Evolutionary conservation across 2,113 vertebrate species (phyloP), one percentile per base, ranked within the genome.

Genomic region (Tichodroma muraria): DNA sequence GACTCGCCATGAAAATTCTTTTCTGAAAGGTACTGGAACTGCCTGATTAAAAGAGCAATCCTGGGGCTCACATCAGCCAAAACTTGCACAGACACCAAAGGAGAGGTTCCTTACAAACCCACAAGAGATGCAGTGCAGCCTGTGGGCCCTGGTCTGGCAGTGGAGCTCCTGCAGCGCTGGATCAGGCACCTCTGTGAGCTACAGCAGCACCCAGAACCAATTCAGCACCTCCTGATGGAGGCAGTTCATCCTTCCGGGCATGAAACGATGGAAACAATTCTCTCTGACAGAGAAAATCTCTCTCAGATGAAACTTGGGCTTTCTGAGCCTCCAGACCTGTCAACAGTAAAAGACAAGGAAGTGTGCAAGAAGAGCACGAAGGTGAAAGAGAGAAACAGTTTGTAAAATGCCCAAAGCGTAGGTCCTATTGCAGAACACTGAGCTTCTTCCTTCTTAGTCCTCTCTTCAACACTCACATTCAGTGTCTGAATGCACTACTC

Each of bases 1-100:
- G 71, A 85, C 45, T 88, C 85, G 60, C 52, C 81, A 70, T 83
- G 81, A 66, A 87, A 94, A 96, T 94, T 94, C 81, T 94, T 91
- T 85, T 77, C 70, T 93, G 89, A 95, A 87, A 85, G 57, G 73
- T 76, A 85, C 45, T 42, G 40, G 63, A 89, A 56, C 49, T 12
- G 9, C 12, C 13, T 64, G 28, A 60, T 76, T 69, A 53, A 90
- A 65, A 79, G 80, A 92, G 14, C 31, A 88, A 53, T 44, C 42
- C 65, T 25, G n/a, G n/a, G 23, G 31, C n/a, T 65, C 72, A 30
- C 35, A 75, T 60, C 52, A 83, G 40, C 38, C 40, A 88, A 37
- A 64, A 52, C 10, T 76, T 61, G 18, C 30, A 49, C 0, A 5
- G 59, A 50, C 63, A 89, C 65, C 54, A 69, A 56, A n/a, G 50